phyloP scores from a whole-genome alignment of 2,113 vertebrate species.

The Festucalex cinctus region DNA sequence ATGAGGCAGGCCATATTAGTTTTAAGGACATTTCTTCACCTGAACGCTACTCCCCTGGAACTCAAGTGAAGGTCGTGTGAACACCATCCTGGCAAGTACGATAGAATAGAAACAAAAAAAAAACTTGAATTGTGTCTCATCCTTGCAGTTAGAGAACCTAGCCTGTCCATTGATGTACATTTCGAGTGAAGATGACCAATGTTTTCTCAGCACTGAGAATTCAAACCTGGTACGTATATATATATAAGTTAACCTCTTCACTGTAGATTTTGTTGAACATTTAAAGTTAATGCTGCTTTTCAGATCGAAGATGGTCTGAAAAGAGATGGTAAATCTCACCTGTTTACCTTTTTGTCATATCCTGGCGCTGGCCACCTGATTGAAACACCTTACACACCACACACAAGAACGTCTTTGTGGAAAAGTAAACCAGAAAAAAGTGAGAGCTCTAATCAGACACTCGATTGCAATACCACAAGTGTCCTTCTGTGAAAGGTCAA shows the following conservation, averaged over 20 bases:
- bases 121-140: too few species aligned
- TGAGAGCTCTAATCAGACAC: slow-evolving; percentile 20
- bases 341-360: slow-evolving; percentile 63
- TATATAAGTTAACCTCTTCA: not conserved
- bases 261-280: not conserved
- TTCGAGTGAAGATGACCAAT: slow-evolving; percentile 59
- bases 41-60: slow-evolving; percentile 30
- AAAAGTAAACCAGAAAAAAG: slow-evolving; percentile 44
- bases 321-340: slow-evolving; percentile 55
- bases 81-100: not conserved
- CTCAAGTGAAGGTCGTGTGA: slow-evolving; percentile 48
- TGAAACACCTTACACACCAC: slow-evolving; percentile 63
- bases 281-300: slow-evolving; percentile 3
- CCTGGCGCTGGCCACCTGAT: slow-evolving; percentile 70
- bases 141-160: slow-evolving; percentile 55
- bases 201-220: slow-evolving; percentile 38
- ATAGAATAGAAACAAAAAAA: too few species aligned
- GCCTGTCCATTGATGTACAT: slow-evolving; percentile 64
- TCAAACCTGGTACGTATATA: slow-evolving; percentile 54
- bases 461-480: not conserved
- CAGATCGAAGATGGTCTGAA: slow-evolving; percentile 60
- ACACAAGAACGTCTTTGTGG: slow-evolving; percentile 35
- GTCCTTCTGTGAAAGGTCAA: not conserved
- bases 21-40: slow-evolving; percentile 36
- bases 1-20: slow-evolving; percentile 34